A percentile compares a stretch with the other conserved stretches of the same genome.
phyloP scores from a whole-genome alignment of 2,888 invertebrate species.

The Chaetogeoica ovagalla region DNA sequence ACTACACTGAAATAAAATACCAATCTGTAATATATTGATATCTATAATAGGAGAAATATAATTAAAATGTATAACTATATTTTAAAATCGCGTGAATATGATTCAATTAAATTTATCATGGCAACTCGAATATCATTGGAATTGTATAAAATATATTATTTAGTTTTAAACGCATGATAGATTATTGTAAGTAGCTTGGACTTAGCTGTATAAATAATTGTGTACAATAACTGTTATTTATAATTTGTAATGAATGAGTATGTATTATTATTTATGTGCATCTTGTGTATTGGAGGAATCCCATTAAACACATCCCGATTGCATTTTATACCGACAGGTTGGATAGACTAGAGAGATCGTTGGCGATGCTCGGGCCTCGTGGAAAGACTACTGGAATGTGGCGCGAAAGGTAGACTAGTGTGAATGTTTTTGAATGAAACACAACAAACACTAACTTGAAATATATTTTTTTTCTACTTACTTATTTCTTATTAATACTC shows the following conservation, averaged over 20 bases:
- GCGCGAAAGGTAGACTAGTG: constrained; percentile 63
- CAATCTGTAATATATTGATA: too few relatives aligned
- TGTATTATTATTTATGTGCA: constrained; percentile 42
- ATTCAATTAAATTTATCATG: not conserved
- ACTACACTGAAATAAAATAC: too few relatives aligned
- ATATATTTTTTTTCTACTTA: constrained; percentile 29
- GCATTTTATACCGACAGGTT: constrained; percentile 58
- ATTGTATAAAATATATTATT: not conserved
- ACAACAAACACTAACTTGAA: constrained; percentile 43
- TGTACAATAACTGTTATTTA: constrained; percentile 28
- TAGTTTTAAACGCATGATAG: constrained; percentile 9
- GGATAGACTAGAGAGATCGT: constrained; percentile 61
- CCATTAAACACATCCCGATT: constrained; percentile 42
- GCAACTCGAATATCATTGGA: not conserved
- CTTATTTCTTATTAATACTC: constrained; percentile 29
- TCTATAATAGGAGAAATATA: too few relatives aligned
- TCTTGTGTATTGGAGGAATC: constrained; percentile 43
- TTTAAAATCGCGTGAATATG: not conserved
- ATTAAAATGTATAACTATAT: not conserved
- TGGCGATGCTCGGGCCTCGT: constrained; percentile 61
- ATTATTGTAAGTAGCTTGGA: constrained; percentile 24
- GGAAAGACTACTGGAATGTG: constrained; percentile 62
- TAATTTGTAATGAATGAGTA: constrained; percentile 24
- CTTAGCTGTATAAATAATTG: constrained; percentile 7
- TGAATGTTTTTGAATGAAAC: constrained; percentile 52